These are phyloP conservation scores for Stichopus chloronotus DNA, from an alignment of 35 echinoderm and acorn worm genomes.

Conservation along the genomic window DNA sequence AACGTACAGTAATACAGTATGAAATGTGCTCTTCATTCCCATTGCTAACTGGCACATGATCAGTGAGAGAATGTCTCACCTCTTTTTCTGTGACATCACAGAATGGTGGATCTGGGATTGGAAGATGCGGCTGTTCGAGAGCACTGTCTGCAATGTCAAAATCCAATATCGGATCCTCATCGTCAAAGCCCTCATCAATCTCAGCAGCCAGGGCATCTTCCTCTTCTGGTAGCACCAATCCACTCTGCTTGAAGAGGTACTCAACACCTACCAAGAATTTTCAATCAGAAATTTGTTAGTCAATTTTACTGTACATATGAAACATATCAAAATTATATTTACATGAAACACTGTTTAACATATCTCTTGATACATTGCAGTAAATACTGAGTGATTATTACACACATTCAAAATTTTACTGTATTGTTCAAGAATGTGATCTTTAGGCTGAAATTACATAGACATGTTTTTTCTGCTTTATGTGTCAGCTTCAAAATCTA, in stretches of 20 bases:
- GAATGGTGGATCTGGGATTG: background rate
- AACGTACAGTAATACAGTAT: background rate
- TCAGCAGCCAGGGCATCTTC: background rate
- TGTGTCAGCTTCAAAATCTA: too few relatives aligned
- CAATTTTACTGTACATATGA: background rate
- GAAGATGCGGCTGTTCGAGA: background rate
- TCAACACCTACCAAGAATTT: background rate
- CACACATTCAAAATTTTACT: background rate
- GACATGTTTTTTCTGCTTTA: too few relatives aligned
- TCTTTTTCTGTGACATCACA: background rate
- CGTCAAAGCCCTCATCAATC: background rate
- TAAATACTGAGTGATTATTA: too few relatives aligned
- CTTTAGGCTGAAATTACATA: too few relatives aligned
- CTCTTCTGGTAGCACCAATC: background rate
- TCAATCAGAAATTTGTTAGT: background rate
- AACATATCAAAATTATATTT: background rate
- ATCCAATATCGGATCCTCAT: background rate
- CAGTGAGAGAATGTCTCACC: background rate
- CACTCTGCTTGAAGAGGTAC: background rate
- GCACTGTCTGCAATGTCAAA: background rate
- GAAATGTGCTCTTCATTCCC: background rate
- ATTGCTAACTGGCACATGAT: background rate
- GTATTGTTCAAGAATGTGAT: background rate
- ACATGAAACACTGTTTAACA: background rate
- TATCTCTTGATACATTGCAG: too few relatives aligned